Conservation (phyloP, 2,888 invertebrate genomes). For the Leucozona laternaria region DNA sequence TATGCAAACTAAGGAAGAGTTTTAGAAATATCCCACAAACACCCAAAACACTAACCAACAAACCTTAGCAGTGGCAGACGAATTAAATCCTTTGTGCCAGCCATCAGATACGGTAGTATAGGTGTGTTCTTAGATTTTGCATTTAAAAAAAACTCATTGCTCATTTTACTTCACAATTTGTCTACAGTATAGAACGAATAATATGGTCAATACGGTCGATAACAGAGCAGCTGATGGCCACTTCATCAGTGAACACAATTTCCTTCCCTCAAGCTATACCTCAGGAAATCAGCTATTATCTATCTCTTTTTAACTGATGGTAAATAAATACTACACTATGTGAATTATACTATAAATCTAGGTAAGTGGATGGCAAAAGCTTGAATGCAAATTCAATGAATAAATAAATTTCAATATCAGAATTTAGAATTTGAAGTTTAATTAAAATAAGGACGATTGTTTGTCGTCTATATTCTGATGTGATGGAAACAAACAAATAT, state of each 20-base stretch:
- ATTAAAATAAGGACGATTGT: not conserved
- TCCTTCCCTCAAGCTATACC: not conserved
- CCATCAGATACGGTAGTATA: not conserved
- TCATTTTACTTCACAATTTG: slow-evolving; percentile 6
- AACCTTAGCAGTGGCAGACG: not conserved
- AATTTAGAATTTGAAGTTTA: slow-evolving; percentile 23
- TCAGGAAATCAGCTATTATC: not conserved
- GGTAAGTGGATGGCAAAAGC: not conserved
- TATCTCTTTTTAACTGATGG: not conserved
- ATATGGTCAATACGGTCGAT: not conserved
- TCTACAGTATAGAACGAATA: not conserved
- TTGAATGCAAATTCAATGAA: slow-evolving; percentile 57
- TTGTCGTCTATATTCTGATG: no score
- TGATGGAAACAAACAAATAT: no score
- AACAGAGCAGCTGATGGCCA: slow-evolving; percentile 42
- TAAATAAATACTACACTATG: not conserved
- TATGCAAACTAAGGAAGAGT: slow-evolving; percentile 34
- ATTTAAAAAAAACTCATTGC: slow-evolving; percentile 47
- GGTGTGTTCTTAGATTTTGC: slow-evolving; percentile 11
- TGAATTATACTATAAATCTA: no score
- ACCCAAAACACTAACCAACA: not conserved
- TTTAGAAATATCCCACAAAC: not conserved
- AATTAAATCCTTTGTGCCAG: not conserved
- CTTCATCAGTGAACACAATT: slow-evolving; percentile 35
- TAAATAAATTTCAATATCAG: slow-evolving; percentile 45